Percentiles rank a stretch among this genome's conserved stretches.
phyloP scores from a whole-genome alignment of 2,113 vertebrate species.

The Vireo altiloquus region DNA sequence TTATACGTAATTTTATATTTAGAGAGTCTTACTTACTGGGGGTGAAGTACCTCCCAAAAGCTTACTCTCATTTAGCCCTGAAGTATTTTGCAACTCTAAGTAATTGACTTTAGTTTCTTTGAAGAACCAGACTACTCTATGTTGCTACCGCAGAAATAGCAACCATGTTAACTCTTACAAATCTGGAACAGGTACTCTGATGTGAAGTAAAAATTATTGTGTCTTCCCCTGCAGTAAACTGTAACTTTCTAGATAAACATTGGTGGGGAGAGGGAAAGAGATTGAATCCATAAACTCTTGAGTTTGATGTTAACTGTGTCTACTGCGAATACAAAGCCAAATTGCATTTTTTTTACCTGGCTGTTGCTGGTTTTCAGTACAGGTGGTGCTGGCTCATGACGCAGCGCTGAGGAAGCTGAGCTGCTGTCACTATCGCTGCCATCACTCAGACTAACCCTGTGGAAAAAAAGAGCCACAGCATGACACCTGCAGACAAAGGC shows the following conservation, averaged over 20 bases:
- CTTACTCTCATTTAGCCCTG: not conserved
- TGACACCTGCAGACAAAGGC: not conserved
- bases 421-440: constrained; percentile 92
- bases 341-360: constrained; percentile 75
- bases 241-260: not conserved
- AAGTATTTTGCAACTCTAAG: not conserved
- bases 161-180: not conserved
- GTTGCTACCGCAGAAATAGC: not conserved
- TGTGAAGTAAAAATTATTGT: not conserved
- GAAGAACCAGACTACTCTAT: not conserved
- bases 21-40: not conserved
- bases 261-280: not conserved
- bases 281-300: not conserved
- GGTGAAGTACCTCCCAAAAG: not conserved
- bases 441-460: constrained; percentile 91
- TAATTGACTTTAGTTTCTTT: not conserved
- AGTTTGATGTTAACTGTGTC: not conserved
- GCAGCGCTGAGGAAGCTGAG: constrained; percentile 81
- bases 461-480: not conserved
- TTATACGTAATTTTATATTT: not conserved
- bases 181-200: not conserved
- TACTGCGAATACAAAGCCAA: not conserved
- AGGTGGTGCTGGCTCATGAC: constrained; percentile 79
- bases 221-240: not conserved
- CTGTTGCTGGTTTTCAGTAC: constrained; percentile 86